These are phyloP conservation scores for Charaxes varanes DNA, from an alignment of 1,140 invertebrate genomes.

Conservation along the genomic window DNA sequence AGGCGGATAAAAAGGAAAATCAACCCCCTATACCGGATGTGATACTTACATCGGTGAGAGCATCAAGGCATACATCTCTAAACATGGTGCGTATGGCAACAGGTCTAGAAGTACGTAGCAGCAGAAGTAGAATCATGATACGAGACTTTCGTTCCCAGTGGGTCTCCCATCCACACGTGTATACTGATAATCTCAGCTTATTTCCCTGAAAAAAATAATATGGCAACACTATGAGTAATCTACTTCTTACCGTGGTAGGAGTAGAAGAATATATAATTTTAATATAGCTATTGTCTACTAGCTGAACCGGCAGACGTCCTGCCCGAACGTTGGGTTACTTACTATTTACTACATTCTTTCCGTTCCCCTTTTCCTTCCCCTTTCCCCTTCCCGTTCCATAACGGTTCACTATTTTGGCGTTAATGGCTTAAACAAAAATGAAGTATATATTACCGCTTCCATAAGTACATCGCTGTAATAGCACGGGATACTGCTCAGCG, in stretches of 20 bases:
- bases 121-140: slow-evolving; percentile 22
- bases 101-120: slow-evolving; percentile 20
- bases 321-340: no score
- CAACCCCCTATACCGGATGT: no score
- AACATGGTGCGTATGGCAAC: slow-evolving; percentile 35
- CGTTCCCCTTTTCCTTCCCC: no score
- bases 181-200: slow-evolving; percentile 26
- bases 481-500: slow-evolving; percentile 26
- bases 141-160: slow-evolving; percentile 21
- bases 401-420: no score
- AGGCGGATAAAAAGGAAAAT: no score
- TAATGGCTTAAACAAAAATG: no score
- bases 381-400: no score
- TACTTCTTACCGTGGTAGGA: background rate
- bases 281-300: no score
- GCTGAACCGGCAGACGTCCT: no score
- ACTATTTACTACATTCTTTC: no score
- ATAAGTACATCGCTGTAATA: slow-evolving; percentile 32
- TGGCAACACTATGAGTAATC: no score
- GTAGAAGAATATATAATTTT: background rate
- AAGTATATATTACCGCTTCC: slow-evolving; percentile 25
- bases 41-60: slow-evolving; percentile 35
- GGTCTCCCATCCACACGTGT: slow-evolving; percentile 36
- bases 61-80: slow-evolving; percentile 23
- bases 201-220: slow-evolving; percentile 23